Evolutionary conservation across 2,888 invertebrate genomes (phyloP), one percentile per base, ranked within the genome.

Genomic region (Pardosa pseudoannulata): DNA sequence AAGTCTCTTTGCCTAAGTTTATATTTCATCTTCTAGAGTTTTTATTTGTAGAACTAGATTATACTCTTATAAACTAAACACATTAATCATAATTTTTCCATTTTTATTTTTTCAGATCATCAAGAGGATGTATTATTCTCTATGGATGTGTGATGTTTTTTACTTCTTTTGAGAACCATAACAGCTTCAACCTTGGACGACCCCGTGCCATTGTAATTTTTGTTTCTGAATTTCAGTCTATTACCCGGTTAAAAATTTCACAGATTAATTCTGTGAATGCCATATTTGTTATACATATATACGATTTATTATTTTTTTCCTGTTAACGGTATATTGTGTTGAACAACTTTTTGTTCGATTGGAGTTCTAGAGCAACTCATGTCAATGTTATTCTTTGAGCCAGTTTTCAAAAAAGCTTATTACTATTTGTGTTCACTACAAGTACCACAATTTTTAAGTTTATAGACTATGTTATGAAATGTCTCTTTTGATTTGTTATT

Each of bases 121-220:
- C 46, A 46, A 2, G 46, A 46, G n/a, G 46, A 46, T 46, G 46
- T 46, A 9, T 46, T 46, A 16, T 46, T 46, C 46, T 46, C 46
- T 16, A 46, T 46, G 46, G 87, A 80, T 67, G 80, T 87, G 72
- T 80, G 80, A 80, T 41, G 31, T 31, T 70, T 31, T 31, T 31
- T 36, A 11, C 46, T 62, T 65, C n/a, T 27, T 19, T 29, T 41
- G 28, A 75, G 9, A 78, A 85, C 65, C 56, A 23, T 6, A 85
- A 72, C 71, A 71, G 68, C 73, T 79, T 39, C 46, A 73, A 78
- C 83, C 83, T 85, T 85, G 83, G 83, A 29, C 73, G 62, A 41
- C 39, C 56, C 73, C 62, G 83, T 85, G 83, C 83, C 83, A 85
- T 85, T 73, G 27, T 56, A 64, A 65, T 56, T 79, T 28, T 56